These are phyloP conservation scores for Iselma pallidipennis DNA, from an alignment of 2,888 invertebrate genomes.

Conservation along the genomic window DNA sequence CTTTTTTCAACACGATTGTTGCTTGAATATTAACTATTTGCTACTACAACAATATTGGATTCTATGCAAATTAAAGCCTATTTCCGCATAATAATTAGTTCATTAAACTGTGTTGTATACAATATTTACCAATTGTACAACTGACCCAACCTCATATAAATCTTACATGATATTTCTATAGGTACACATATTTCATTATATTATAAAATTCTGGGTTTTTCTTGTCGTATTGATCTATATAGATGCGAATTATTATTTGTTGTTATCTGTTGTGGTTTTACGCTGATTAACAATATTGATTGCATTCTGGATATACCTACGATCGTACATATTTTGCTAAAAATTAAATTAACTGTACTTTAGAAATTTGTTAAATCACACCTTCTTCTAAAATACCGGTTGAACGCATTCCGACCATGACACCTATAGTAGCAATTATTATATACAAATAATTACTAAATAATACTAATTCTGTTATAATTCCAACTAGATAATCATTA, in stretches of 20 bases:
- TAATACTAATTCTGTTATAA: background rate
- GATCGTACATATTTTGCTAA: too few relatives aligned
- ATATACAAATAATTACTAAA: too few relatives aligned
- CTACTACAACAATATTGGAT: background rate
- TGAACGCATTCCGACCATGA: background rate
- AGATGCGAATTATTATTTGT: background rate
- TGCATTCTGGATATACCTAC: too few relatives aligned
- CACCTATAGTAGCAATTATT: background rate
- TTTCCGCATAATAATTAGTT: background rate
- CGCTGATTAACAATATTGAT: too few relatives aligned
- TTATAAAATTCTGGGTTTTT: too few relatives aligned
- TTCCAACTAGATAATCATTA: background rate
- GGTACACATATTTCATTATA: too few relatives aligned
- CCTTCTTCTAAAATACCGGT: background rate
- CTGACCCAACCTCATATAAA: background rate
- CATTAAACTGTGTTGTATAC: background rate
- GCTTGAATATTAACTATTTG: background rate
- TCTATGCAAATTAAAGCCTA: background rate
- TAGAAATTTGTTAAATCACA: background rate
- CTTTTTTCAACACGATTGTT: background rate
- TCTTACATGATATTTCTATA: background rate
- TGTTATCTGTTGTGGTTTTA: background rate
- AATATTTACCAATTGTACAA: background rate
- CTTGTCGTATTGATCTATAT: background rate
- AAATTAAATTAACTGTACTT: background rate